Conservation (phyloP, 1,140 invertebrate genomes). For the Drosophila nigromelanica region DNA sequence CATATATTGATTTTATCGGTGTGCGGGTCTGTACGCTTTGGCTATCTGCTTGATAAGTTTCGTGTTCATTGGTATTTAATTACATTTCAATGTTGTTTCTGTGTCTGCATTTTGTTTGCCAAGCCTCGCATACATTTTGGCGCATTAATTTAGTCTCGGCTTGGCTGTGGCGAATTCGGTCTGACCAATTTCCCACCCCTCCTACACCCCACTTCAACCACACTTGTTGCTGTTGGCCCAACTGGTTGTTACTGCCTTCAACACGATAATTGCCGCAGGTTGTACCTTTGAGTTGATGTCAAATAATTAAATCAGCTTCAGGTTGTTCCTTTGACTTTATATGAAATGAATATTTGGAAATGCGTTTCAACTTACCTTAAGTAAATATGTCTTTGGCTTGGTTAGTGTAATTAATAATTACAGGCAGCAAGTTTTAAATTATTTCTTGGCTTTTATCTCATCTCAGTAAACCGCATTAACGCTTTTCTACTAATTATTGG, state of each 20-base stretch:
- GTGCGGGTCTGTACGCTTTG: slow-evolving; percentile 11
- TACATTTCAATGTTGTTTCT: slow-evolving; percentile 78
- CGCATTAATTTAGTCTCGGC: slow-evolving; percentile 57
- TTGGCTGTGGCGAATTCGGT: slow-evolving; percentile 37
- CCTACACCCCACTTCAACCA: neutral
- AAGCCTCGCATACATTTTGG: slow-evolving; percentile 36
- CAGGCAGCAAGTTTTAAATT: too few relatives aligned
- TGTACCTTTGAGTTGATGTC: neutral
- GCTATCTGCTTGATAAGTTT: slow-evolving; percentile 46
- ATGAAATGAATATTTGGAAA: neutral
- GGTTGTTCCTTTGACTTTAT: neutral
- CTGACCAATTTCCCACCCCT: slow-evolving; percentile 2
- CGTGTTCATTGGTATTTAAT: slow-evolving; percentile 75
- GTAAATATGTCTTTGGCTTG: neutral
- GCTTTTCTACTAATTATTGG: too few relatives aligned
- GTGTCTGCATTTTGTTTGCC: slow-evolving; percentile 47
- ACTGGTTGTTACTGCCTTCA: neutral
- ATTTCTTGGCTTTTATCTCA: too few relatives aligned
- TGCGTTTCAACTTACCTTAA: neutral
- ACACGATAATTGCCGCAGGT: neutral
- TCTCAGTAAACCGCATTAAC: too few relatives aligned
- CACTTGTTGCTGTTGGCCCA: slow-evolving; percentile 53
- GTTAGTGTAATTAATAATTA: neutral
- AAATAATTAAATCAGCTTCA: slow-evolving; percentile 13
- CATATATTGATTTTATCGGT: slow-evolving; percentile 75